Base-by-base conservation (phyloP, 37 sponge, comb jelly and placozoan species). In the Mnemiopsis leidyi region DNA sequence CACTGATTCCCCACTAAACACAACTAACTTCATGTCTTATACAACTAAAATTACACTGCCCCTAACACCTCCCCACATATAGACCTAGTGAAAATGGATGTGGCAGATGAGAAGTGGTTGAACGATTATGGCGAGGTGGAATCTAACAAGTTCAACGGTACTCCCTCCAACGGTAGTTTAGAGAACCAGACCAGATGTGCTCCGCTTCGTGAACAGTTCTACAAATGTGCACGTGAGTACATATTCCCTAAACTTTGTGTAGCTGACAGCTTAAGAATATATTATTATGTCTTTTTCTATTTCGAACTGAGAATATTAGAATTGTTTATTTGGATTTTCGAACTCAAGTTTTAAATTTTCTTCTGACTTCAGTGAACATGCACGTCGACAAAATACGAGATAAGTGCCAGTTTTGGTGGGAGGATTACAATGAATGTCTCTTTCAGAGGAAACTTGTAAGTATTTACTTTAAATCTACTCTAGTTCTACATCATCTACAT, bases 361-460 rank as follows among this genome's bases (percentile, higher is more conserved):
- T n/a, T 71, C 34, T 26, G 26, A 35, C 48, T 33, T 40, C 90
- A 85, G 90, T 85, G 61, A 85, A 85, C 90, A 85, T 61, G 38
- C 90, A 85, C 36, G n/a, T 85, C 26, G 90, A 85, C 23, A 85
- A 40, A 18, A 29, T 85, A 23, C n/a, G 25, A 0, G 90, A 85
- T 1, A 28, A 38, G 23, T 85, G 90, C n/a, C 38, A 85, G 90
- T 38, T 85, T 21, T 85, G 90, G 90, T 85, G 90, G 90, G 40
- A 38, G 0, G 90, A 85, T 26, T 85, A 85, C 48, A 85, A 23
- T n/a, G 90, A 85, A 61, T 85, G 90, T 61, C 9, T 85, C 9
- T 28, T 33, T 25, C 38, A 85, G 48, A 28, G 29, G 24, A 85
- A 85, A 38, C 39, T 85, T 28, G 90, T 85, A 37, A 39, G 90